phyloP scores from a whole-genome alignment of 92 coral and sea anemone species.

The Heliopora coerulea region DNA sequence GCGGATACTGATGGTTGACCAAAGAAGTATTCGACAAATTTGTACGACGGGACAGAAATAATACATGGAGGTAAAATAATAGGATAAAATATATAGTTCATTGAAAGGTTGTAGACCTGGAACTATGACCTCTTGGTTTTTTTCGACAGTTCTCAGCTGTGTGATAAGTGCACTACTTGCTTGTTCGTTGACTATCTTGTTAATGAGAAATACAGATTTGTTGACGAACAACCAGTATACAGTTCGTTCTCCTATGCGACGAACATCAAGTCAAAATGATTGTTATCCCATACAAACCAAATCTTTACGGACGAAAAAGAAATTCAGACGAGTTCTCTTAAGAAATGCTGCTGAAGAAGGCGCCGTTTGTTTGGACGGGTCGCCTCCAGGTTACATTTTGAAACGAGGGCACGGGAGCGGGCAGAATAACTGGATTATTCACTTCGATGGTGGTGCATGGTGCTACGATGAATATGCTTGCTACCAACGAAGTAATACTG shows the following conservation, averaged over 20 bases:
- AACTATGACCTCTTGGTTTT: background rate
- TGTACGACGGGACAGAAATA: too few species aligned
- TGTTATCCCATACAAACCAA: background rate
- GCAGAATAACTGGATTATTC: conserved; percentile 70
- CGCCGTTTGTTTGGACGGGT: conserved; percentile 91
- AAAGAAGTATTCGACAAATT: too few species aligned
- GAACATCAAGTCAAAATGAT: background rate
- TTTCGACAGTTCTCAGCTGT: background rate
- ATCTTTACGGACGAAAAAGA: background rate
- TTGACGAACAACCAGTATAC: background rate
- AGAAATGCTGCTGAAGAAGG: conserved; percentile 58
- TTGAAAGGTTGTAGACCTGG: background rate
- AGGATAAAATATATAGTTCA: too few species aligned
- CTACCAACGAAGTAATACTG: conserved; percentile 60
- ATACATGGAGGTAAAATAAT: too few species aligned
- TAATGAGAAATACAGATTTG: background rate
- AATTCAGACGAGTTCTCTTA: background rate
- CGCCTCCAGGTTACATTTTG: conserved; percentile 71
- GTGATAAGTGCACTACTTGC: conserved; percentile 7
- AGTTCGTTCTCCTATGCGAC: background rate
- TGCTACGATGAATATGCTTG: conserved; percentile 71
- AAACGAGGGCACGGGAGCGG: conserved; percentile 59
- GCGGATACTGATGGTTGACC: too few species aligned
- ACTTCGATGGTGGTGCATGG: conserved; percentile 96
- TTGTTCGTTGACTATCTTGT: background rate